Base-by-base conservation (phyloP, 2,113 vertebrate species). In the Aythya baeri region DNA sequence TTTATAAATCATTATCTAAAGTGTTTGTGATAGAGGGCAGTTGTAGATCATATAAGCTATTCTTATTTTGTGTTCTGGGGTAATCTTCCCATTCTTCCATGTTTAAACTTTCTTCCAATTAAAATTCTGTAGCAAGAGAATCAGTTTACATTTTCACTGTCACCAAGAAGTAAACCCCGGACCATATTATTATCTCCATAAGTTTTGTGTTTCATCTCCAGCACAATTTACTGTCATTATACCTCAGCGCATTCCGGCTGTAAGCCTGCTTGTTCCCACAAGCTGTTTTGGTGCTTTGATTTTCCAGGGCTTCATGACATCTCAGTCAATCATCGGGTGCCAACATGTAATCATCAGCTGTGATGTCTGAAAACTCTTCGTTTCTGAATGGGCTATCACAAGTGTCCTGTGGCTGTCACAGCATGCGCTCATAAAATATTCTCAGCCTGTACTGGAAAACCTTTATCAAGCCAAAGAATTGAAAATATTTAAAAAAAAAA, bases 171-270 rank as follows among this genome's bases (percentile, higher is more conserved):
- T n/a, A 21, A 66, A 46, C 6, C 66, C 44, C 1, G 1, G 59
- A 46, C 38, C 16, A 0, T 54, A 6, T 41, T 27, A 8, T 78
- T 55, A 73, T 7, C 75, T 0, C 0, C 7, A 4, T 5, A 80
- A 54, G 31, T 55, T 78, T 14, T 43, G 55, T 3, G 2, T 75
- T 43, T 23, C 44, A 31, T 2, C 65, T 62, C 59, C 54, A 36
- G 32, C 57, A 5, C 26, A 2, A 4, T 54, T 58, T 21, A 6
- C 61, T 59, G 43, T 5, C 34, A 0, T 34, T n/a, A 18, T 6
- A 57, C 16, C 55, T 50, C 50, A 38, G 80, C 68, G 43, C 61
- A 2, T 23, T 34, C 88, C 9, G 11, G 38, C 68, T 14, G 62
- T 49, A 75, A 1, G 27, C 68, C 57, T 31, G 23, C 44, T 65